Evolutionary conservation across 2,888 invertebrate species (phyloP), one percentile per base, ranked within the genome.

Genomic region (Stictocephala bisonia): DNA sequence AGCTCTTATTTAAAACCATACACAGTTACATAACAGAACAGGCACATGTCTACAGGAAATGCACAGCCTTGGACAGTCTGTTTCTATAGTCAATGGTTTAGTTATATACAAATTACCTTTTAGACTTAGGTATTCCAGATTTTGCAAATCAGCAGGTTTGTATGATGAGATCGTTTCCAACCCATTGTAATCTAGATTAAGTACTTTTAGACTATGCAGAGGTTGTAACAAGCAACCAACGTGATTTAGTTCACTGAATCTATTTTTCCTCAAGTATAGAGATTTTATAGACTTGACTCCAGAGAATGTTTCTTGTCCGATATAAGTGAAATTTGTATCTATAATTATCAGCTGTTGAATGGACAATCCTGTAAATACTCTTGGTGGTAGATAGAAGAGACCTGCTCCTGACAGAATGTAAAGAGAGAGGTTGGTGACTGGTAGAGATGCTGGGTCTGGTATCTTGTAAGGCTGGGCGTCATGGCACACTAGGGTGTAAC

Each of bases 121-220:
- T 13, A 58, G 48, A 29, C 70, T 71, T 15, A 71, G 24, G 48
- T 58, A 53, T n/a, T 40, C 56, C 27, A 71, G 26, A 44, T 58
- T 71, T n/a, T 58, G 18, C 58, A 71, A 7, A 4, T 64, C 27
- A 26, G 40, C 41, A 26, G 40, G 20, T 18, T 35, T n/a, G 6
- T 15, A 4, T 40, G 41, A 41, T 15, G 56, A 40, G 9, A 53
- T 13, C 18, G 26, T 31, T 22, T 41, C 24, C 24, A 70, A 2
- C 3, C 27, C n/a, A 26, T 40, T 56, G 9, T 56, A 15, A 26
- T 44, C 44, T 27, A 70, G 56, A 26, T 24, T 27, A 7, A 70
- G 2, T 0, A 40, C 31, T 18, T 22, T 40, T 26, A 70, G 41
- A 26, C 40, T 40, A 1, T 15, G 20, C 3, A 70, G 31, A 1